Conservation (phyloP, 2,113 vertebrate genomes). For the Chrysemys picta region DNA sequence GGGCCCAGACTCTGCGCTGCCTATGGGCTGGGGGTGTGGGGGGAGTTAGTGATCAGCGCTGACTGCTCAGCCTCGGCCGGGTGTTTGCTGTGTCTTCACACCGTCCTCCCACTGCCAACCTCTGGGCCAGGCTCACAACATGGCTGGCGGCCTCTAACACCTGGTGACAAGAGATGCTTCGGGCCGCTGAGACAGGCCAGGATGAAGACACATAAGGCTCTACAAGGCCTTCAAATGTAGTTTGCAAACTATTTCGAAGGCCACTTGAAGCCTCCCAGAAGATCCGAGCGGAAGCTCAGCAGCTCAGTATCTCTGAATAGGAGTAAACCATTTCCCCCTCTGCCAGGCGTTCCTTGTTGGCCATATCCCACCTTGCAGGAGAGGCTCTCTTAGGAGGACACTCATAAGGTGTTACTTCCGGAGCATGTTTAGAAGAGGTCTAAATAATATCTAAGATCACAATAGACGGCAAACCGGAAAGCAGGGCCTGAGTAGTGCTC, state of each 20-base stretch:
- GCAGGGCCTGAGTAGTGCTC: background rate
- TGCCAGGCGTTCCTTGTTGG: too few relatives aligned
- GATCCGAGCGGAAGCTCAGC: background rate
- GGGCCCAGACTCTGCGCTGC: background rate
- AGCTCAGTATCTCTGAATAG: rapidly evolving
- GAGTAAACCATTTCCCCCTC: background rate
- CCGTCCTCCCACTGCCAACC: too few relatives aligned
- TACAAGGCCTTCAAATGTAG: background rate
- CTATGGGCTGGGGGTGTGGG: too few relatives aligned
- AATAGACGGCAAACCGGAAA: background rate
- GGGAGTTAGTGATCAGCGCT: too few relatives aligned
- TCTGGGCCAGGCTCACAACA: too few relatives aligned
- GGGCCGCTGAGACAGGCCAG: too few relatives aligned
- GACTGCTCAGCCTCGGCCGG: background rate
- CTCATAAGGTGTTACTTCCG: too few relatives aligned
- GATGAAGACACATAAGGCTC: background rate
- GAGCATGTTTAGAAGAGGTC: background rate
- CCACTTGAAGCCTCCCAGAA: too few relatives aligned
- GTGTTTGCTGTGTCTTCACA: background rate
- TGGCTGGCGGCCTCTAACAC: too few relatives aligned
- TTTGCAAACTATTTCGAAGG: background rate
- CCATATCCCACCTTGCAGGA: too few relatives aligned
- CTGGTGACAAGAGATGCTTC: background rate
- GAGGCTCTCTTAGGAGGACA: too few relatives aligned
- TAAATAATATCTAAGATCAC: background rate